Base-by-base conservation (phyloP, 1,140 invertebrate species). In the Drosophila pachea region DNA sequence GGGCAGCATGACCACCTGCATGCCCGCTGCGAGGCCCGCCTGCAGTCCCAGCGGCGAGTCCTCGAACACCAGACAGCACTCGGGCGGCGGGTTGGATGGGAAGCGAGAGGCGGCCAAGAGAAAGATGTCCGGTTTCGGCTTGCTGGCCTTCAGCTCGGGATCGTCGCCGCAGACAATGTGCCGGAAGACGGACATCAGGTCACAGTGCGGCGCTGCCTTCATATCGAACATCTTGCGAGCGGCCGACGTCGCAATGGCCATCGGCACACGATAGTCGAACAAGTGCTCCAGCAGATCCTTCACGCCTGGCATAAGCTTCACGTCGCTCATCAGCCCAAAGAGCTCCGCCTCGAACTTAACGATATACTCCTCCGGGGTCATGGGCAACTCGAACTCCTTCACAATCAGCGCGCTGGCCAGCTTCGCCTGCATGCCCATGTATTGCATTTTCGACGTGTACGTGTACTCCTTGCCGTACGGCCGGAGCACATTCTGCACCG, bases 121-220 rank as follows among this genome's bases (percentile, higher is more conserved):
- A 89, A 97, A 99, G 83, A 97, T 96, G 89, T 98, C 97, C 0
- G 98, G 97, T 66, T 93, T 92, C 7, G 98, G 98, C 91, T 99
- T 99, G 0, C 72, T 64, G 70, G 91, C 90, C 70, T 93, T 94
- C 0, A 99, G 94, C 69, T 97, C 95, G 4, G 94, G 92, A 91
- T 99, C 97, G 54, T 94, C 94, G 0, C 95, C 96, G 73, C 94
- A 92, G 0, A 98, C 96, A 76, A 93, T 92, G 82, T 97, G 97
- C 74, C 93, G 90, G 84, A 98, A 98, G 33, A 94, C 84, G 31
- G 90, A 88, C 76, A 97, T 93, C 3, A 97, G 76, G 5, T 95
- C 91, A 58, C 91, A 91, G 78, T 96, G 93, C 9, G 93, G 90
- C 5, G 90, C 90, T 0, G 94, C 94, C 90, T 99, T 99, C 0